These are phyloP conservation scores for Paelopatides confundens DNA, from an alignment of 53 echinoderm and acorn worm species.

Conservation along the genomic window DNA sequence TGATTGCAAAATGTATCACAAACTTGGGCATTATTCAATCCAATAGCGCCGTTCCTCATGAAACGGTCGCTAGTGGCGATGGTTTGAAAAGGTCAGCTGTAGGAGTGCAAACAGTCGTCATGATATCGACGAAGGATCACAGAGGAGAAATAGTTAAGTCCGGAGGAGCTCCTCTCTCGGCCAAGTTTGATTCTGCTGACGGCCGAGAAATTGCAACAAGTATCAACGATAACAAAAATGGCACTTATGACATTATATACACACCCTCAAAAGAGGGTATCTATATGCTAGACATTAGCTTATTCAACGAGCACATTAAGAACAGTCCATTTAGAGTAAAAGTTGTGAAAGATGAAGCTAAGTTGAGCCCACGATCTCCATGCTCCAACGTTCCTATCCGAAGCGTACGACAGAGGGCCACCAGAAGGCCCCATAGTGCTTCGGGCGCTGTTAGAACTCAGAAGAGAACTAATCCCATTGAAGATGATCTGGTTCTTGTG, in stretches of 20 bases:
- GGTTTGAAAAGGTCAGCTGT: constrained; percentile 87
- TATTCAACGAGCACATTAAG: constrained; percentile 90
- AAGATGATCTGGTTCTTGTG: constrained; percentile 88
- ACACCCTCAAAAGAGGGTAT: constrained; percentile 79
- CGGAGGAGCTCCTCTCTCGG: constrained; percentile 80
- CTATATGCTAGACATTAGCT: constrained; percentile 80
- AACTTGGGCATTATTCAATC: constrained; percentile 84
- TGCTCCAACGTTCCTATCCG: constrained; percentile 88
- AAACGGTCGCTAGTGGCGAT: constrained; percentile 90
- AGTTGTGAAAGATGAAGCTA: constrained; percentile 78
- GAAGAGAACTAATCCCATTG: constrained; percentile 92
- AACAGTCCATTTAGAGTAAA: constrained; percentile 94
- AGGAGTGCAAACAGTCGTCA: constrained; percentile 87
- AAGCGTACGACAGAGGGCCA: constrained; percentile 92
- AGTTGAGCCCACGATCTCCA: constrained; percentile 79
- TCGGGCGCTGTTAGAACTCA: constrained; percentile 84
- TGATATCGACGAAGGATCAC: constrained; percentile 87
- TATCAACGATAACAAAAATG: constrained; percentile 89
- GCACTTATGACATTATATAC: constrained; percentile 92
- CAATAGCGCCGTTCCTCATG: constrained; percentile 94
- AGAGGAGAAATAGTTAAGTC: constrained; percentile 80
- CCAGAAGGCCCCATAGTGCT: constrained; percentile 89
- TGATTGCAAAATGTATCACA: constrained; percentile 82
- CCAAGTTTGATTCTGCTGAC: constrained; percentile 84
- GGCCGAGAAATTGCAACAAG: constrained; percentile 61